Percentiles rank a stretch among this genome's conserved stretches.
Evolutionary conservation across 2,797 vertebrate species (phyloP).

Genomic region (Halcyon badia): DNA sequence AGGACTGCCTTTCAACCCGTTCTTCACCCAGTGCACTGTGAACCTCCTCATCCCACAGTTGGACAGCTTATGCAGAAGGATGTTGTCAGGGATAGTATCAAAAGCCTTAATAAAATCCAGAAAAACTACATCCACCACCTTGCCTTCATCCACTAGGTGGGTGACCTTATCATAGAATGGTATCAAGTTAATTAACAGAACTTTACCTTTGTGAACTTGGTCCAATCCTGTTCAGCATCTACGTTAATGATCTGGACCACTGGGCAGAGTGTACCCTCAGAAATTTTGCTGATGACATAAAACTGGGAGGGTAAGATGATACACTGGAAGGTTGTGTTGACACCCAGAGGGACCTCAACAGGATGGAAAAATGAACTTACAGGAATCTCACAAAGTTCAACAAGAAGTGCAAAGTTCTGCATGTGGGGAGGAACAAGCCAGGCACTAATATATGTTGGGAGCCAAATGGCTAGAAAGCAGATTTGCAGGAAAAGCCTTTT

Average conservation of each 20-base stretch:
- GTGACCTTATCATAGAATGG: background rate
- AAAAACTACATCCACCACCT: background rate
- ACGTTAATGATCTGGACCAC: background rate
- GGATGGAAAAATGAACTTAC: background rate
- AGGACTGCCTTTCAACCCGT: background rate
- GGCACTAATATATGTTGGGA: accelerated
- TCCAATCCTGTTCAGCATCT: background rate
- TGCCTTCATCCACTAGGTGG: background rate
- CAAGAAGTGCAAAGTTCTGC: background rate
- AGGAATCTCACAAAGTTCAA: background rate
- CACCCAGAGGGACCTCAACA: background rate
- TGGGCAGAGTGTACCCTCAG: background rate
- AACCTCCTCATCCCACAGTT: background rate
- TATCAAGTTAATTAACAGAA: too few species aligned
- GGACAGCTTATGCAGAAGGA: background rate
- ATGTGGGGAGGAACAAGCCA: background rate
- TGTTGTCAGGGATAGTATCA: background rate
- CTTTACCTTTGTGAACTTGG: background rate
- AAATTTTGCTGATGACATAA: background rate
- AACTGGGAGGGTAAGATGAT: background rate
- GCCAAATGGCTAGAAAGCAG: background rate
- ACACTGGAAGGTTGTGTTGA: background rate
- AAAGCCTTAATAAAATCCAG: background rate
- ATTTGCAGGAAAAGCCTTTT: background rate
- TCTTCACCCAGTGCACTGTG: background rate